Base-by-base conservation (phyloP, 1,140 invertebrate genomes). In the Semibalanus balanoides region DNA sequence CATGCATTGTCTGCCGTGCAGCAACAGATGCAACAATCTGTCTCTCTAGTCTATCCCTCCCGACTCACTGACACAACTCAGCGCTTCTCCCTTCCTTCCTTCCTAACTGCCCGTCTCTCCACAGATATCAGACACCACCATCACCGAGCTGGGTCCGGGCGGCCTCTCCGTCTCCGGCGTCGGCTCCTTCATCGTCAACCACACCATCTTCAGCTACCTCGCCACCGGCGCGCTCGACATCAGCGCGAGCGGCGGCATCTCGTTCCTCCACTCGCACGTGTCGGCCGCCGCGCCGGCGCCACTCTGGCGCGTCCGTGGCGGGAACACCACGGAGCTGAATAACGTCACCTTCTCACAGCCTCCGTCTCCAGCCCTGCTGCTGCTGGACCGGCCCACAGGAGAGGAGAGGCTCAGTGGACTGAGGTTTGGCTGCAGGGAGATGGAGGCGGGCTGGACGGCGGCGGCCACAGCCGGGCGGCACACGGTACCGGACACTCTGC, bases 181-280 rank as follows among this genome's bases (percentile, higher is more conserved):
- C 7, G 35, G 64, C 35, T 76, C n/a, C 70, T 76, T 76, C 72
- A 28, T 25, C 28, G 70, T 76, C 30, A 31, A 64, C 74, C n/a
- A 76, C 31, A 73, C 76, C 31, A n/a, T 43, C n/a, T 69, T 76
- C 70, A 30, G 51, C 74, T 28, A 27, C 74, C 25, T 76, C 11
- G 14, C 30, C 0, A 35, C 70, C 30, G 73, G 22, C 43, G 76
- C 76, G 29, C 35, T 76, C 22, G 31, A 76, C 30, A 27, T 76
- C 11, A 28, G 28, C 30, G 74, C 40, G n/a, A 30, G 31, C 31
- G 76, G 76, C 28, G 74, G 69, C 27, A 31, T 74, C 29, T 31
- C 64, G 19, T 30, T 74, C 17, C 27, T 69, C 11, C 74, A 76
- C 30, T 75, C 74, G 5, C 31, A 19, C 17, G 30, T 75, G 30